These are phyloP conservation scores for Caenorhabditis angaria DNA, from an alignment of 2,888 invertebrate species.

Conservation along the genomic window DNA sequence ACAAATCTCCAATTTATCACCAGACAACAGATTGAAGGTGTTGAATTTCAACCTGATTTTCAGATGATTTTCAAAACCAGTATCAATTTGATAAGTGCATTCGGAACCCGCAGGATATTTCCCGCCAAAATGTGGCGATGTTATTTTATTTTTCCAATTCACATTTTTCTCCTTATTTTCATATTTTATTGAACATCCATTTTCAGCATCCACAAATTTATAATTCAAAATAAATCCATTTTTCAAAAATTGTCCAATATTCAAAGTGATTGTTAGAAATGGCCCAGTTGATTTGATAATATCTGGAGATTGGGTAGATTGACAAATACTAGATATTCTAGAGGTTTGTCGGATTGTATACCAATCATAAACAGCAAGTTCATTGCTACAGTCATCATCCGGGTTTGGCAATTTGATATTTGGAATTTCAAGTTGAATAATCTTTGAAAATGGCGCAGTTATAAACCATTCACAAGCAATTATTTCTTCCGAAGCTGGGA, in stretches of 20 bases:
- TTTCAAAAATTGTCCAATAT: neutral
- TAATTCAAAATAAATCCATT: neutral
- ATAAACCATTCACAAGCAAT: constrained; percentile 54
- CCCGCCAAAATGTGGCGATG: constrained; percentile 62
- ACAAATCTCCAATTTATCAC: constrained; percentile 40
- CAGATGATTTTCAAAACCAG: constrained; percentile 19
- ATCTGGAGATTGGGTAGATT: constrained; percentile 16
- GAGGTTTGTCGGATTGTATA: constrained; percentile 33
- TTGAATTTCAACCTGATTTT: constrained; percentile 35
- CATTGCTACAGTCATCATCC: constrained; percentile 61
- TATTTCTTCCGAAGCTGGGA: constrained; percentile 42
- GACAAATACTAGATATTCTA: constrained; percentile 37
- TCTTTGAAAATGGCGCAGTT: constrained; percentile 38
- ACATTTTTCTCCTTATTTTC: constrained; percentile 31
- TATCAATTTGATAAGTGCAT: constrained; percentile 73
- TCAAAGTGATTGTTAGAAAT: constrained; percentile 38
- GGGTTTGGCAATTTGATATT: constrained; percentile 45
- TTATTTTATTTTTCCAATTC: constrained; percentile 49
- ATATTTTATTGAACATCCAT: constrained; percentile 44
- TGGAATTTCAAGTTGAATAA: constrained; percentile 57
- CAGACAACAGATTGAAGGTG: too few species aligned
- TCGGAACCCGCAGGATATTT: constrained; percentile 73
- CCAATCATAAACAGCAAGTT: constrained; percentile 52
- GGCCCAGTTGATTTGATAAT: constrained; percentile 40
- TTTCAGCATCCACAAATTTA: constrained; percentile 18